phyloP scores from a whole-genome alignment of 1,140 invertebrate genomes.

The Hermetia illucens region DNA sequence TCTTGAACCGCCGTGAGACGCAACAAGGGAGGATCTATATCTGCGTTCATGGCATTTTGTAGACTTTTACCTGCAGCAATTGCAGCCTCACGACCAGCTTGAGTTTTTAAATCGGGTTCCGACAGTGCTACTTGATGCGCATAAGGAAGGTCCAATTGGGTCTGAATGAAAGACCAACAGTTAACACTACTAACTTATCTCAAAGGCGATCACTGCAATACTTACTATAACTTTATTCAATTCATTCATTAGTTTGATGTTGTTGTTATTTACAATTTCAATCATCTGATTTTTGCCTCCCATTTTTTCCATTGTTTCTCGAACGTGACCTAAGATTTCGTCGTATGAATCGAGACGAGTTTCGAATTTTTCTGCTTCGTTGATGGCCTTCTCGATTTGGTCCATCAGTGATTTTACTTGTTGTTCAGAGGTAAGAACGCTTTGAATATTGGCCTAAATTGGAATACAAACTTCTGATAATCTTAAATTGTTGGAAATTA shows the following conservation, averaged over 20 bases:
- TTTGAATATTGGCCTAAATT: slow-evolving; percentile 61
- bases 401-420: slow-evolving; percentile 75
- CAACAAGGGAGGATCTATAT: slow-evolving; percentile 46
- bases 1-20: slow-evolving; percentile 74
- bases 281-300: slow-evolving; percentile 85
- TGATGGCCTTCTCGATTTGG: slow-evolving; percentile 65
- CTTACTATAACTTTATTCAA: slow-evolving; percentile 69
- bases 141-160: slow-evolving; percentile 57
- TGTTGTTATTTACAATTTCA: slow-evolving; percentile 74
- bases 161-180: slow-evolving; percentile 31
- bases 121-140: slow-evolving; percentile 53
- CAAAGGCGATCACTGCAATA: slow-evolving; percentile 9
- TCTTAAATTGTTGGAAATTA: slow-evolving; percentile 8
- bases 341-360: slow-evolving; percentile 58
- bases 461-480: no score
- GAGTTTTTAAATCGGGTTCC: slow-evolving; percentile 59
- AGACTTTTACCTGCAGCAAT: slow-evolving; percentile 66
- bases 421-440: slow-evolving; percentile 56
- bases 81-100: slow-evolving; percentile 59
- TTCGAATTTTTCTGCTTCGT: slow-evolving; percentile 64
- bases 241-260: slow-evolving; percentile 60
- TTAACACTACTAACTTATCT: slow-evolving; percentile 4
- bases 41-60: slow-evolving; percentile 59
- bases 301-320: slow-evolving; percentile 77
- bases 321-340: slow-evolving; percentile 63